Evolutionary conservation across 2,888 invertebrate species (phyloP), one percentile per base, ranked within the genome.

Genomic region (Phasia obesa): DNA sequence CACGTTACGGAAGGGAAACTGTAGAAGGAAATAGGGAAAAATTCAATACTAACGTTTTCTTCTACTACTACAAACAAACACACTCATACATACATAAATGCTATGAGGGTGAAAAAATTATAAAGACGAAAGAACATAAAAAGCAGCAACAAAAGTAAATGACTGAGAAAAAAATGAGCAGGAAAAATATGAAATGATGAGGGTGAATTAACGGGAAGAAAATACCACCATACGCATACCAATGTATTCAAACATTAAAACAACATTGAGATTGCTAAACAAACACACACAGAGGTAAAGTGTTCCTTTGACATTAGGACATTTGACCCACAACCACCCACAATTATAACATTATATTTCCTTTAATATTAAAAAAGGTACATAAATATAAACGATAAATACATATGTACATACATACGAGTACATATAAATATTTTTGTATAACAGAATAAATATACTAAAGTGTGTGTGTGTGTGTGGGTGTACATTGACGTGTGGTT

Each of bases 331-430:
- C 82, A 75, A 38, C 78, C 82, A 83, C 82, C 82, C 82, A 83
- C 82, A 83, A 83, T 83, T 79, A 83, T 75, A 83, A 83, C 70
- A 78, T 83, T 79, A 79, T 83, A 79, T 83, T 83, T 78, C 78
- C 82, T 78, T 83, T 79, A 75, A 71, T 83, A 83, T 79, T 75
- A 65, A 60, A 76, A 64, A 78, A 59, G 78, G 77, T 77, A 35
- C 35, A 35, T 35, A 35, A 35, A 35, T 35, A 35, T 35, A 35
- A 35, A 35, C 35, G 35, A 35, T n/a, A n/a, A n/a, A n/a, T 35
- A 35, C 11, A 35, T 5, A 35, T 35, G 9, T 11, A 35, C 11
- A 5, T 9, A 35, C 11, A 11, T 6, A 81, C 23, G 38, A 42
- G 5, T 42, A 11, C 27, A 27, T 27, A 27, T 27, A 27, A 5